Conservation (phyloP, 2,888 invertebrate species). For the Drosophila barbarae region DNA sequence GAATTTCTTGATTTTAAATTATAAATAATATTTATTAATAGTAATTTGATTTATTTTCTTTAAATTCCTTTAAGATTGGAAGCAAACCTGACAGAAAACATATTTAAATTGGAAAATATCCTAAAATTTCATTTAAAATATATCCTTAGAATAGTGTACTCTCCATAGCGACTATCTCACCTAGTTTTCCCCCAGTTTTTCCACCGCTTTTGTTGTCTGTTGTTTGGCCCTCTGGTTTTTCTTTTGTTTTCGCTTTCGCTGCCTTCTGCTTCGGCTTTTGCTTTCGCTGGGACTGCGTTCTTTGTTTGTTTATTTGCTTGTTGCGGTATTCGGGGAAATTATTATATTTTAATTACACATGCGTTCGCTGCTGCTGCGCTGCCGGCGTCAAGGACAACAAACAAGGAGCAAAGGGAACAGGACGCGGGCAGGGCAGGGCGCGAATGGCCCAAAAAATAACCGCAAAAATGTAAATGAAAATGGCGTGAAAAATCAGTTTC, state of each 20-base stretch:
- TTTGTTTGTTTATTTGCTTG: constrained; percentile 36
- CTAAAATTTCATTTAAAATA: accelerated
- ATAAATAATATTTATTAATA: no score
- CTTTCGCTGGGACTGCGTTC: constrained; percentile 24
- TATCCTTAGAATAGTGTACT: not conserved
- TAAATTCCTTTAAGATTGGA: no score
- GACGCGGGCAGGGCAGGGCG: not conserved
- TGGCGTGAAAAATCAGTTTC: constrained; percentile 75
- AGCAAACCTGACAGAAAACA: not conserved
- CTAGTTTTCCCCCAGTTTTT: constrained; percentile 5
- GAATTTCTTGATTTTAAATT: no score
- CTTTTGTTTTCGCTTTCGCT: constrained; percentile 34
- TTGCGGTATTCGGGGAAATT: constrained; percentile 61
- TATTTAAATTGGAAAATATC: accelerated
- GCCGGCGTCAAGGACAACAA: constrained; percentile 44
- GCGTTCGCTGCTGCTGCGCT: constrained; percentile 47
- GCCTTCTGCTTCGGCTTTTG: constrained; percentile 28
- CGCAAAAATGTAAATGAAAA: constrained; percentile 68
- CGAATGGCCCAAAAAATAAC: constrained; percentile 41
- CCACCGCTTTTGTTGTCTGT: constrained; percentile 9
- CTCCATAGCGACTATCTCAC: not conserved
- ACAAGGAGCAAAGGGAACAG: constrained; percentile 26
- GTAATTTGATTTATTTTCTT: no score
- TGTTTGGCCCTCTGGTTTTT: constrained; percentile 14
- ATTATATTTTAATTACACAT: constrained; percentile 75